Percentiles rank a stretch among this genome's conserved stretches.
Evolutionary conservation across 2,113 vertebrate genomes (phyloP).

Genomic region (Fulica atra): DNA sequence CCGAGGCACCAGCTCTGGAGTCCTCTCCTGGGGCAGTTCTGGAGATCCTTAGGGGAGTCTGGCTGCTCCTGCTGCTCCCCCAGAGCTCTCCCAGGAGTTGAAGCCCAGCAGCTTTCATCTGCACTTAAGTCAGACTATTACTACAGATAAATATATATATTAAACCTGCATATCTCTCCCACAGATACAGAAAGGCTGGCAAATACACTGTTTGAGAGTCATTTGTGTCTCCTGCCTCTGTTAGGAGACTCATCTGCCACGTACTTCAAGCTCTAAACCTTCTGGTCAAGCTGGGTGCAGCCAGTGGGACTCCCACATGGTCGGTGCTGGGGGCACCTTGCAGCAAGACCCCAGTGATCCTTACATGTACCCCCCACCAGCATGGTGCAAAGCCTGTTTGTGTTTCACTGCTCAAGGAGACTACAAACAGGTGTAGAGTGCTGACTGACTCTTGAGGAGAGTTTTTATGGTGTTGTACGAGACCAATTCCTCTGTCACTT

Average conservation of each 20-base stretch:
- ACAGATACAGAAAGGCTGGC: neutral
- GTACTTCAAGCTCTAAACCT: neutral
- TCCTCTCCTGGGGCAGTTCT: neutral
- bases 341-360: neutral
- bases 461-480: neutral
- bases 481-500: neutral
- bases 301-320: neutral
- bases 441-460: neutral
- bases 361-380: rapidly evolving
- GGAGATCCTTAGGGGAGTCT: neutral
- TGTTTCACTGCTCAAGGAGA: neutral
- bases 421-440: neutral
- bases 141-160: neutral
- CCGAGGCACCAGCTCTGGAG: neutral
- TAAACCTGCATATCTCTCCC: neutral
- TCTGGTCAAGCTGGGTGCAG: neutral
- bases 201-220: neutral
- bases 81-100: neutral
- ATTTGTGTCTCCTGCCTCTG: neutral
- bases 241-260: neutral
- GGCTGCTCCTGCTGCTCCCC: neutral
- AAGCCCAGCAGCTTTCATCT: neutral
- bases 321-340: no score
- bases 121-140: neutral
- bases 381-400: neutral